Evolutionary conservation across 2,888 invertebrate species (phyloP), one percentile per base, ranked within the genome.

Genomic region (Petrophora chlorosata): DNA sequence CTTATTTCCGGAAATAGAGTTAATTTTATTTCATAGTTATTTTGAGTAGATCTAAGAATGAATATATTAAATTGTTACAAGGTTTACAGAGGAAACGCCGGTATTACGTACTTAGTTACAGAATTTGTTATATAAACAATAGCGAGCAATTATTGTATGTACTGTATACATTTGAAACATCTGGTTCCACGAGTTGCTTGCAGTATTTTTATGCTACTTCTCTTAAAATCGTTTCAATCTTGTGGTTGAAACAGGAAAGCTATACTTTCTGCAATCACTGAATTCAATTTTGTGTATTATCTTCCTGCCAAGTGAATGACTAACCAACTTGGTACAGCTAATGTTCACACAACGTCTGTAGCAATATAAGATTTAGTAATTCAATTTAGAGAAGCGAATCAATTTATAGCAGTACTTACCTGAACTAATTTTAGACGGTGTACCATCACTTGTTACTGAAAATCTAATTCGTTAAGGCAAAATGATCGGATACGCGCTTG

Each of bases 101-200:
- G 34, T 40, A 40, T 51, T 43, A 36, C 35, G 43, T 40, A 36
- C 32, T 43, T 52, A 39, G 13, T 42, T 25, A 19, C 35, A 41
- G 16, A 35, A 38, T 39, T 40, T 45, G 44, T 51, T 55, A 51
- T 54, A 52, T 53, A 52, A 58, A 60, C 55, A 54, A 10, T 49
- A 45, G 47, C 34, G 50, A 23, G 47, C 26, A 42, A 53, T 49
- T 43, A 53, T 56, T 52, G 53, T 49, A 3, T 23, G 30, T 17
- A 19, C 51, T 55, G 53, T 55, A 55, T 53, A 60, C 48, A 51
- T 53, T 29, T 28, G 33, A 33, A 39, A 51, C 60, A 55, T 55
- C 53, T 57, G 53, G 38, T 40, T 51, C 39, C 22, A 42, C 34
- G 32, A 44, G 40, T 49, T 46, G 40, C 22, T 28, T 28, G 26